Evolutionary conservation across 2,113 vertebrate genomes (phyloP), one percentile per base, ranked within the genome.

Genomic region (Atlantisia rogersi): DNA sequence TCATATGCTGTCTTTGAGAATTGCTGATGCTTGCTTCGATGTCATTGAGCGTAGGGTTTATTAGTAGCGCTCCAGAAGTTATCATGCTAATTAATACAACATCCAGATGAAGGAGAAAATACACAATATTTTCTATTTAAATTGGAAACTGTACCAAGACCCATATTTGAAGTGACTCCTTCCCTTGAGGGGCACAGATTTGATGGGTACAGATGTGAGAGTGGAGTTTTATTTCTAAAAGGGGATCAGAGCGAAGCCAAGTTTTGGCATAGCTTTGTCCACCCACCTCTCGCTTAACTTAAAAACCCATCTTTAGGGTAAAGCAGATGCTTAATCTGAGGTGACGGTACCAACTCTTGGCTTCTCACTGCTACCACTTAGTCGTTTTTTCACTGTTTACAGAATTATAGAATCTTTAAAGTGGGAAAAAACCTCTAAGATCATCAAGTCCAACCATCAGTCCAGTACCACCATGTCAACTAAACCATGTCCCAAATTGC

Each of bases 1-100:
- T 88, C 55, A 31, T 68, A 82, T 56, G 85, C 60, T 69, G 65
- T 82, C 92, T 84, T 92, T 63, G 86, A 74, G 85, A 94, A 94
- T 10, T 94, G 92, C 94, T 97, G 95, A 94, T 90, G 69, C 53
- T 89, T 92, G 46, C 82, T 68, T 80, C 4, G 0, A 79, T 56
- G 28, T 40, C 6, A 2, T 63, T 81, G 82, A 91, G 80, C 1
- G 1, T 29, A 46, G 8, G 39, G n/a, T 88, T 87, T 88, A 92
- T 70, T 86, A 90, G 64, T 44, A 88, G 39, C 56, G 69, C 20
- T 91, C 13, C 81, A 94, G 89, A 90, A 84, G 55, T 74, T 95
- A 63, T 46, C 5, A 13, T 50, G 63, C 48, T 91, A 90, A 87
- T 92, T 96, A 93, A 94, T 83, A 76, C 35, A 68, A 63, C 74